Percentiles rank a stretch among this genome's conserved stretches.
Evolutionary conservation across 2,888 invertebrate species (phyloP).

Genomic region (Dermolepida albohirtum): DNA sequence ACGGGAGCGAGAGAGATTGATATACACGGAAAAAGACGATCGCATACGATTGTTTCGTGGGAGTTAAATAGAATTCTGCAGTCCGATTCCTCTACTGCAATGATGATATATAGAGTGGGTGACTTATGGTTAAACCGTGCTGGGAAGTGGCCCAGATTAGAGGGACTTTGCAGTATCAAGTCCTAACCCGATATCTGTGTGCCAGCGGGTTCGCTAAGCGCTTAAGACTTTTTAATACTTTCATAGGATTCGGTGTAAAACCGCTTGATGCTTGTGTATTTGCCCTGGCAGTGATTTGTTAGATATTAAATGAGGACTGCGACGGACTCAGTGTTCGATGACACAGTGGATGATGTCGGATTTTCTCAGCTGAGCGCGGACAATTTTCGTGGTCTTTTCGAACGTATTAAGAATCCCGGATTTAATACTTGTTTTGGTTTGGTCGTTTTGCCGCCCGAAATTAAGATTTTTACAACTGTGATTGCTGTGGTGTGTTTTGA

Average conservation of each 20-base stretch:
- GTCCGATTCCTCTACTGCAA: slow-evolving; percentile 41
- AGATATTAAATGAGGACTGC: slow-evolving; percentile 59
- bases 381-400: slow-evolving; percentile 29
- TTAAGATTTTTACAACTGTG: slow-evolving; percentile 12
- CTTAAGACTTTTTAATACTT: slow-evolving; percentile 82
- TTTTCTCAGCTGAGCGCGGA: slow-evolving; percentile 33
- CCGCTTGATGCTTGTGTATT: slow-evolving; percentile 59
- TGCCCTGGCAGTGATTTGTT: slow-evolving; percentile 64
- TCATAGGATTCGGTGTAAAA: slow-evolving; percentile 67
- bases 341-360: slow-evolving; percentile 50
- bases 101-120: slow-evolving; percentile 80
- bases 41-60: slow-evolving; percentile 51
- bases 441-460: slow-evolving; percentile 6
- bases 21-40: slow-evolving; percentile 50
- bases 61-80: slow-evolving; percentile 43
- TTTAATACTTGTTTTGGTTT: slow-evolving; percentile 28
- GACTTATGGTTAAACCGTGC: slow-evolving; percentile 81
- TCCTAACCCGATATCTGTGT: slow-evolving; percentile 73
- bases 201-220: slow-evolving; percentile 72
- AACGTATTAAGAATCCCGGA: slow-evolving; percentile 10
- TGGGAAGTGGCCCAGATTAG: slow-evolving; percentile 82
- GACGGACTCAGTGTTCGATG: slow-evolving; percentile 53
- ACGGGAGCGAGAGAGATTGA: slow-evolving; percentile 56
- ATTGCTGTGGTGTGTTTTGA: slow-evolving; percentile 17
- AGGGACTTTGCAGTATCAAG: slow-evolving; percentile 68